Base-by-base conservation (phyloP, 1,140 invertebrate genomes). In the Popillia japonica region DNA sequence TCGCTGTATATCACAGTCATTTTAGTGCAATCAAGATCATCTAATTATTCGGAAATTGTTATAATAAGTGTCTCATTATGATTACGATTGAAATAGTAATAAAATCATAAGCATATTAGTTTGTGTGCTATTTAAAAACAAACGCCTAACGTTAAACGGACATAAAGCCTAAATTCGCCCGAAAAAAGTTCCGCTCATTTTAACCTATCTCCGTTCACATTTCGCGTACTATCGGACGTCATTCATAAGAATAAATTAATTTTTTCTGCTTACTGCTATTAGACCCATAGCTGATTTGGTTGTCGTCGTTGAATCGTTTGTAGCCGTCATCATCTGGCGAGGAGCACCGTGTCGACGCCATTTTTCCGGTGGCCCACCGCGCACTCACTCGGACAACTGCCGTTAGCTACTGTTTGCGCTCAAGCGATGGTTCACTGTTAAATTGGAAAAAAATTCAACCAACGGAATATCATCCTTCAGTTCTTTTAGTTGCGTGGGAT, bases 271-370 rank as follows among this genome's bases (percentile, higher is more conserved):
- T 68, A 68, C 61, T 85, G 78, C 86, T 86, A 34, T 68, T 89
- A 78, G 89, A 89, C 83, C 89, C 89, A 85, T 90, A 90, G 83
- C 88, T 88, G 82, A 89, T 85, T 86, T 89, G 89, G 81, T 89
- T 88, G 84, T 90, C 88, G 85, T 89, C 89, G 86, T 87, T 89
- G 80, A 90, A 90, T 80, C 88, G 86, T 88, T 89, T 89, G 83
- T 90, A 90, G 80, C 89, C 89, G 84, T 90, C 89, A 79, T 89
- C 87, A 68, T 86, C 84, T 81, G 88, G 88, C 81, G 88, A 87
- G 11, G 72, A 74, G 14, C 72, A 74, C 34, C 72, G 34, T 20
- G 17, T 74, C n/a, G 72, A 74, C 72, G 72, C 72, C 72, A 74
- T 74, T 74, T 74, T 74, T 27, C 61, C 7, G 20, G 61, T 23